A percentile compares a stretch with the other conserved stretches of the same genome.
Evolutionary conservation across 2,888 invertebrate species (phyloP).

Genomic region (Epicampocera succincta): DNA sequence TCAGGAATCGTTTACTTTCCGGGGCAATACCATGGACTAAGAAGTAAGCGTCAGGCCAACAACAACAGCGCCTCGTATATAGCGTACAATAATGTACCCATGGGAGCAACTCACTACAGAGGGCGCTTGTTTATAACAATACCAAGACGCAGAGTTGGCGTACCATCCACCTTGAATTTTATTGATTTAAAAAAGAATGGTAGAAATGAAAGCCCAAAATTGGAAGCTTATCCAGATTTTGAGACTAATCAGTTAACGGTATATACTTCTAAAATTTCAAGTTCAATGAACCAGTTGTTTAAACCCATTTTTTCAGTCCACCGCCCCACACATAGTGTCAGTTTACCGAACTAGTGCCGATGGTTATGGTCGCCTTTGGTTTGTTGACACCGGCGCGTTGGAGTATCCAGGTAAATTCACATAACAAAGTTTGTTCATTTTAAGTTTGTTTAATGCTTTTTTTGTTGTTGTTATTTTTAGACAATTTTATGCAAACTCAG

Average conservation of each 20-base stretch:
- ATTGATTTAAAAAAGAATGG: constrained; percentile 79
- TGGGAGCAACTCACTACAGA: constrained; percentile 78
- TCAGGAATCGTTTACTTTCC: constrained; percentile 65
- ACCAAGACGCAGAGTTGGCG: constrained; percentile 86
- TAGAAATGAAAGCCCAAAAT: constrained; percentile 75
- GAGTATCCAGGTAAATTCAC: constrained; percentile 84
- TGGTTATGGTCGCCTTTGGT: constrained; percentile 88
- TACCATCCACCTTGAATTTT: constrained; percentile 85
- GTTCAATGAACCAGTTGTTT: not conserved
- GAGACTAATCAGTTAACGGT: constrained; percentile 74
- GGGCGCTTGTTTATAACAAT: constrained; percentile 87
- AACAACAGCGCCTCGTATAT: constrained; percentile 73
- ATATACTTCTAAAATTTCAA: not conserved
- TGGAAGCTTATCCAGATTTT: constrained; percentile 79
- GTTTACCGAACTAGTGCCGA: constrained; percentile 89
- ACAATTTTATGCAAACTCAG: constrained; percentile 81
- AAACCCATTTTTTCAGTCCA: constrained; percentile 53
- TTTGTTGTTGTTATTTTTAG: constrained; percentile 65
- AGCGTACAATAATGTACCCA: constrained; percentile 80
- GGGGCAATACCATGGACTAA: constrained; percentile 51
- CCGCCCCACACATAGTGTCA: constrained; percentile 83
- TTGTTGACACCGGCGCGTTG: constrained; percentile 88
- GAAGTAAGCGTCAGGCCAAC: constrained; percentile 42
- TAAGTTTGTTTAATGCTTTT: not conserved
- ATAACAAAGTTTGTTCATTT: not conserved